Evolutionary conservation across 2,888 invertebrate species (phyloP), one percentile per base, ranked within the genome.

Genomic region (Thymelicus lineola): DNA sequence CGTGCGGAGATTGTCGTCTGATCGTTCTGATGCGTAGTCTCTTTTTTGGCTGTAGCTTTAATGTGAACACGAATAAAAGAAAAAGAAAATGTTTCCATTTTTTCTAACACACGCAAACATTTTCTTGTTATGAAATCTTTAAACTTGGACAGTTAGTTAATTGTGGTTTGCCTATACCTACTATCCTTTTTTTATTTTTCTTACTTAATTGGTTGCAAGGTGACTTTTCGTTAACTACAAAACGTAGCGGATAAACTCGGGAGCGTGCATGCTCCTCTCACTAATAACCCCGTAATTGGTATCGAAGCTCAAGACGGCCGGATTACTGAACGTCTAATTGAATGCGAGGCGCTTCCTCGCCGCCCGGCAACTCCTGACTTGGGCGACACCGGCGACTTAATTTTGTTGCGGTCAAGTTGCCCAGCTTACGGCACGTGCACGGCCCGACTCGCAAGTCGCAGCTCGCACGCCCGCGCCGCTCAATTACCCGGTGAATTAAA

Each of bases 291-390:
- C 82, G 91, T 93, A 93, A 93, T 93, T 93, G 93, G 93, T 91
- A 93, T 93, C 90, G 93, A 89, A 92, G 93, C 93, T 92, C 87
- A 87, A 89, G 89, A 89, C 89, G 88, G 89, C 87, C 85, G 93
- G 93, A 93, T 93, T 93, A 93, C 91, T 89, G 88, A 89, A 87
- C 93, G 87, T 92, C 92, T 93, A 93, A 93, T 93, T 93, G 93
- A 93, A 93, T 93, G 91, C 91, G 91, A 91, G 91, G 88, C 88
- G 88, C 78, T 86, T 80, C 81, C 84, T 81, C 80, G 80, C 85
- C 79, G 79, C 77, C 69, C 72, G 75, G 82, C 82, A 83, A 79
- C 80, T 74, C 76, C 15, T 57, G 42, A 66, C 62, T 63, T 58
- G 48, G 75, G 78, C 79, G 82, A 79, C 83, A 78, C 78, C 78